Evolutionary conservation across 1,140 invertebrate species (phyloP), one percentile per base, ranked within the genome.

Genomic region (Papilio dardanus): DNA sequence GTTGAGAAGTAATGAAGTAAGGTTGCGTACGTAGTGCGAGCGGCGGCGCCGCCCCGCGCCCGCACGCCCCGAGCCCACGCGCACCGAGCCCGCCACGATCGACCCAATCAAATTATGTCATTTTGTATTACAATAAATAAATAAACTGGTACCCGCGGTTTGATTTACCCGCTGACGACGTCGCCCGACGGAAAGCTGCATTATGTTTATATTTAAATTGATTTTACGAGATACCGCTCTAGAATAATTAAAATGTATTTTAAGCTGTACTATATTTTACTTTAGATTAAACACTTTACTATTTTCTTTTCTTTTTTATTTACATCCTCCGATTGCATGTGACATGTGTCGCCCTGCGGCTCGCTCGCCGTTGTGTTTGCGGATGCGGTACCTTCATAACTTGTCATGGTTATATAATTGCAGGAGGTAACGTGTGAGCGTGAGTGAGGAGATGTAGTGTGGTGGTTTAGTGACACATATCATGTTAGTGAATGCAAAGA

Each of bases 241-340:
- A 67, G 50, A 78, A 77, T 84, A 73, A 81, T 67, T 81, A 78
- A 84, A 79, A 74, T 80, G 76, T 73, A 73, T 58, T 81, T 83
- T 83, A 81, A 83, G 81, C 83, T 85, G 81, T 84, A 84, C 71
- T 74, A 79, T 77, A 77, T 79, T 81, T 81, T 80, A 74, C 78
- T 83, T 80, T 83, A 84, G 81, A 84, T 84, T 84, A 84, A 84
- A 84, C 75, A 74, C 81, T 80, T 79, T 79, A 78, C 81, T 79
- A 75, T 78, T 67, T 50, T 67, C 42, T 58, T 74, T 80, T 67
- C 76, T 78, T 78, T 74, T 62, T 76, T 73, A 73, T 76, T 76
- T 65, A 67, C 35, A 65, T 35, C 65, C 24, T 33, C 35, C 67
- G 37, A 58, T 76, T 33, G 35, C 67, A 69, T 68, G 66, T 40